phyloP scores from a whole-genome alignment of 2,888 invertebrate genomes.

The Eugnorisma glareosa region DNA sequence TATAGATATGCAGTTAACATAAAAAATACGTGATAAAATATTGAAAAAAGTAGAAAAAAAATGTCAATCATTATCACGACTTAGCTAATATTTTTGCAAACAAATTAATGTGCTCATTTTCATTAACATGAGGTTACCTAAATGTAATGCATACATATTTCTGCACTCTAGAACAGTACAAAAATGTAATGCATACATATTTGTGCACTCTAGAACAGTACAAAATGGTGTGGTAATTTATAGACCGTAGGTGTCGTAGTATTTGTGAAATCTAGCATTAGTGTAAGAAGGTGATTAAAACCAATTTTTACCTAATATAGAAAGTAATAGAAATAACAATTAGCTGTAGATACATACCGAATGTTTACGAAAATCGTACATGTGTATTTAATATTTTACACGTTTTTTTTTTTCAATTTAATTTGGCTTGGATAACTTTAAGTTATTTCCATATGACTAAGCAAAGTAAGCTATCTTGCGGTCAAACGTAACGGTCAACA shows the following conservation, averaged over 20 bases:
- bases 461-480: slow-evolving; percentile 20
- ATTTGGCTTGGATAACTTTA: neutral
- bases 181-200: neutral
- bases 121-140: no score
- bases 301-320: neutral
- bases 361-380: neutral
- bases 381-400: neutral
- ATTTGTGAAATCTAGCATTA: neutral
- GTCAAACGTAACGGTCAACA: slow-evolving; percentile 35
- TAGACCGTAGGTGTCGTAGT: neutral
- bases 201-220: neutral
- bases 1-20: no score
- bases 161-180: no score
- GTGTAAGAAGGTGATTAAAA: neutral
- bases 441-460: neutral
- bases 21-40: neutral
- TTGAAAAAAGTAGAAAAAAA: neutral
- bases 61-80: neutral
- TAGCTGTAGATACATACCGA: neutral
- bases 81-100: neutral
- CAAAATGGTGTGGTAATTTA: neutral
- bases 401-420: neutral
- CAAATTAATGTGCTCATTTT: no score
- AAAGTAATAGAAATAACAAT: neutral
- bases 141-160: no score